phyloP scores from a whole-genome alignment of 2,113 vertebrate species.

The Amphiprion percula region DNA sequence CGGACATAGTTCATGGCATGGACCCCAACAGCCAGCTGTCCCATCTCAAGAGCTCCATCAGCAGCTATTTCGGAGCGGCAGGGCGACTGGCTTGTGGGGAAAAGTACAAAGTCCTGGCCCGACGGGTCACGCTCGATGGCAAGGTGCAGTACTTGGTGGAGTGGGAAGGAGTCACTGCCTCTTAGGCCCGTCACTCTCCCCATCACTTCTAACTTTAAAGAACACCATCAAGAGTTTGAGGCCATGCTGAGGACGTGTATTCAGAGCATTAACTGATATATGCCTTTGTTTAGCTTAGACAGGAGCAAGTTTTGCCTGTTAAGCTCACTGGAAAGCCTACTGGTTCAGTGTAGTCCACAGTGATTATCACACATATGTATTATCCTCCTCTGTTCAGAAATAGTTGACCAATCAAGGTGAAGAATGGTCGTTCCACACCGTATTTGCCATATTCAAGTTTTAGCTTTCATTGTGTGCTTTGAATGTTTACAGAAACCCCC shows the following conservation, averaged over 20 bases:
- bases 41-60: constrained; percentile 97
- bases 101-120: constrained; percentile 95
- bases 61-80: constrained; percentile 97
- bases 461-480: constrained; percentile 32
- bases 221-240: constrained; percentile 24
- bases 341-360: constrained; percentile 41
- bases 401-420: constrained; percentile 5
- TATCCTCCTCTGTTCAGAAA: constrained; percentile 10
- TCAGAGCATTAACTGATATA: constrained; percentile 65
- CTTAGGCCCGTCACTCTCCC: constrained; percentile 83
- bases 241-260: constrained; percentile 48
- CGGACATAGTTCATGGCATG: constrained; percentile 94
- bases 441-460: constrained; percentile 41
- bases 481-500: constrained; percentile 43
- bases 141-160: constrained; percentile 99
- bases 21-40: constrained; percentile 94
- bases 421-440: constrained; percentile 12
- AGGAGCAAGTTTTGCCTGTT: constrained; percentile 33
- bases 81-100: constrained; percentile 98
- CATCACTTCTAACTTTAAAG: constrained; percentile 38
- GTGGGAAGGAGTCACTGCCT: constrained; percentile 98
- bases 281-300: constrained; percentile 56
- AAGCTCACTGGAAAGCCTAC: constrained; percentile 55
- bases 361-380: constrained; percentile 16
- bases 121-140: constrained; percentile 95